Percentiles rank a stretch among this genome's conserved stretches.
Evolutionary conservation across 2,888 invertebrate species (phyloP).

Genomic region (Lysandra bellargus): DNA sequence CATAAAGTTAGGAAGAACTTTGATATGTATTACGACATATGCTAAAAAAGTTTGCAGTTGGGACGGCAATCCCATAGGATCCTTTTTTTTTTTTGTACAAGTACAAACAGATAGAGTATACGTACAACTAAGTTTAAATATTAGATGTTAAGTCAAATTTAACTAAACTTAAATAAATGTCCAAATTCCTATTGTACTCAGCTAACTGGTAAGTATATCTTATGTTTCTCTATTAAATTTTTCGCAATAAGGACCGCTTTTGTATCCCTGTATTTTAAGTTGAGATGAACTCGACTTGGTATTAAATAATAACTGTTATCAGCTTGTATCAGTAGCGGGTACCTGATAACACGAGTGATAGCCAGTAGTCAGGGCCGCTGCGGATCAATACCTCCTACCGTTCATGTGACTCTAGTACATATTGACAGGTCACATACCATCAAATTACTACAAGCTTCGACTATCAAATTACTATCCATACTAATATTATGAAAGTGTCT

Average conservation of each 20-base stretch:
- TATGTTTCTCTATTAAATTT: not conserved
- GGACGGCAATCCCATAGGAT: too few relatives aligned
- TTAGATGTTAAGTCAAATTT: too few relatives aligned
- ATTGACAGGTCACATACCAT: not conserved
- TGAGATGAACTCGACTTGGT: not conserved
- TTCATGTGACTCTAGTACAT: not conserved
- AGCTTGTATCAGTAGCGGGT: not conserved
- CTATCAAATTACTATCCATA: too few relatives aligned
- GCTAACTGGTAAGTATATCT: too few relatives aligned
- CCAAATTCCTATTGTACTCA: too few relatives aligned
- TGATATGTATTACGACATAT: too few relatives aligned
- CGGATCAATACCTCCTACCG: not conserved
- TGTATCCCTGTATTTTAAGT: not conserved
- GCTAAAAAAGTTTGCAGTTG: too few relatives aligned
- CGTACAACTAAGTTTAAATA: too few relatives aligned
- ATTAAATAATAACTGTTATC: not conserved
- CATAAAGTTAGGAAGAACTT: too few relatives aligned
- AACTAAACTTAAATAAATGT: not conserved
- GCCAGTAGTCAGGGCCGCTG: not conserved
- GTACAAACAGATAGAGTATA: too few relatives aligned
- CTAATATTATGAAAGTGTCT: too few relatives aligned
- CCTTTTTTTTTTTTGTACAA: too few relatives aligned
- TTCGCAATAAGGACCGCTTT: not conserved
- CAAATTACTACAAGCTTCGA: not conserved
- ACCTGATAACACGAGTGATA: not conserved